Percentiles rank a stretch among this genome's conserved stretches.
Evolutionary conservation across 2,888 invertebrate genomes (phyloP).

Genomic region (Gandaritis pyraliata): DNA sequence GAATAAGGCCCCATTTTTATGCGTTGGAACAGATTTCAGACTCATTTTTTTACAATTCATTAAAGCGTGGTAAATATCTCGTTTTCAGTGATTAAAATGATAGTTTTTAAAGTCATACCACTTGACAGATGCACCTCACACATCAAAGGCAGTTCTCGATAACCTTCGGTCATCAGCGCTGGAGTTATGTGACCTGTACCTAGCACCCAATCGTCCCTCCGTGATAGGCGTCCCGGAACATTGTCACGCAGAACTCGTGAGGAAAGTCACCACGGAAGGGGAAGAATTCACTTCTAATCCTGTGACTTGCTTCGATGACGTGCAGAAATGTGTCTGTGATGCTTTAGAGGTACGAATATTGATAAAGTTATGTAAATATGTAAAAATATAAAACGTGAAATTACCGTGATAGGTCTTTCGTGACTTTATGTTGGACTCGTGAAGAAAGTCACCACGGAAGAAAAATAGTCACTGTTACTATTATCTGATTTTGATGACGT

Average conservation of each 20-base stretch:
- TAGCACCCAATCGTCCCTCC: slow-evolving; percentile 63
- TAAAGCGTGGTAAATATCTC: not conserved
- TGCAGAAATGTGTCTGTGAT: slow-evolving; percentile 88
- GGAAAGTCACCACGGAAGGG: slow-evolving; percentile 75
- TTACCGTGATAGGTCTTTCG: too few relatives aligned
- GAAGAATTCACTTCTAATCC: slow-evolving; percentile 74
- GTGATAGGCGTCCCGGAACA: slow-evolving; percentile 70
- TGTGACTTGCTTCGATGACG: slow-evolving; percentile 93
- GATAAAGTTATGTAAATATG: too few relatives aligned
- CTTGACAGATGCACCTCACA: slow-evolving; percentile 63
- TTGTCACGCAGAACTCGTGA: slow-evolving; percentile 70
- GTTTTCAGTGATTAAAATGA: not conserved
- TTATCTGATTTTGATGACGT: not conserved
- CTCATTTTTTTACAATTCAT: too few relatives aligned
- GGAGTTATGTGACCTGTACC: slow-evolving; percentile 72
- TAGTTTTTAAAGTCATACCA: not conserved
- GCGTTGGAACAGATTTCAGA: too few relatives aligned
- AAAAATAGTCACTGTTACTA: not conserved
- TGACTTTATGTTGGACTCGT: not conserved
- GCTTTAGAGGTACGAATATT: slow-evolving; percentile 75
- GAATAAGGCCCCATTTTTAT: too few relatives aligned
- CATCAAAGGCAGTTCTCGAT: slow-evolving; percentile 73
- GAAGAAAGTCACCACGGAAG: not conserved
- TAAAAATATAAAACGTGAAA: too few relatives aligned
- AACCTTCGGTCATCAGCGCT: slow-evolving; percentile 73